Base-by-base conservation (phyloP, 1,140 invertebrate species). In the fruit fly (Drosophila melanogaster) region DNA sequence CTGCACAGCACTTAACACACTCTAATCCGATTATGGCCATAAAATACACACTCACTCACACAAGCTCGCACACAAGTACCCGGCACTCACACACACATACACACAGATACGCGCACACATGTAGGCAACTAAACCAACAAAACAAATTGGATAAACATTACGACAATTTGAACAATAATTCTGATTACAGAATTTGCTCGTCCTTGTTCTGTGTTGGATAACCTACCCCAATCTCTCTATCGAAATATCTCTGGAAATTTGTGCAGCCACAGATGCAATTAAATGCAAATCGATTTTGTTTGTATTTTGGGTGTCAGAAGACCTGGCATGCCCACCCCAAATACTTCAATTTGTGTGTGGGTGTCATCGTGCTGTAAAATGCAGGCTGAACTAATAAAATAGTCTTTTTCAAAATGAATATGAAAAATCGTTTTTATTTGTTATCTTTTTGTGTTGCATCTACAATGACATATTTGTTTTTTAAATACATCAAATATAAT, bases 121-220 rank as follows among this genome's bases (percentile, higher is more conserved):
- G 41, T 26, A 61, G 24, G 73, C 46, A 76, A 86, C 60, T 73
- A 79, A 87, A 62, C 79, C 51, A 73, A 66, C 65, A 86, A 72
- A 86, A 86, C 83, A 83, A 86, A 86, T 83, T 86, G 84, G 80
- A 77, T 76, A 86, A 86, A 86, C 81, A 86, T 89, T 84, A 89
- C 79, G 67, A 89, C 83, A 86, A 86, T 83, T 74, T 79, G 83
- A 86, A 84, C 84, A 86, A 89, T 86, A 86, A 86, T 85, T 85
- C 79, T 80, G 83, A 81, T 81, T 86, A 77, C 66, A 77, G 67
- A 74, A 86, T 79, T 84, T 77, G 59, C 67, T 57, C 66, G 41
- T 46, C 66, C 62, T 67, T 55, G 66, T 40, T 15, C 62, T 17
- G 24, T 14, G 62, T 19, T n/a, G 44, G 44, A 2, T 30, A 14